Evolutionary conservation across 2,113 vertebrate species (phyloP).

Genomic region (Nothobranchius kuhntae): DNA sequence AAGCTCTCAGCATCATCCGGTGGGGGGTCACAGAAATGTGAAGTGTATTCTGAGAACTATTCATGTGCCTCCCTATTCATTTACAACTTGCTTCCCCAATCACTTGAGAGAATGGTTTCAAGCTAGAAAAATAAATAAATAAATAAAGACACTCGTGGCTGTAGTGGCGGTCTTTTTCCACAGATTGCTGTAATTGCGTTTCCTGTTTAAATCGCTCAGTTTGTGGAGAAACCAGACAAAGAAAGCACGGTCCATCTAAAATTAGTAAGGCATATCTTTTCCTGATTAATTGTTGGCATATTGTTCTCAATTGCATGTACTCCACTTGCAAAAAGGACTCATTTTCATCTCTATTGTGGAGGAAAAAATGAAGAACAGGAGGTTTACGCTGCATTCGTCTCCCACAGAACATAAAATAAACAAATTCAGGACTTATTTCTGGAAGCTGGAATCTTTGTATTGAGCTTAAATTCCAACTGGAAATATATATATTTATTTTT

Average conservation of each 20-base stretch:
- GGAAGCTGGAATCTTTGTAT: conserved; percentile 14
- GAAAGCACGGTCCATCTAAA: conserved; percentile 51
- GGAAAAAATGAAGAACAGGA: conserved; percentile 20
- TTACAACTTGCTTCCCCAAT: conserved; percentile 70
- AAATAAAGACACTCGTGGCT: conserved; percentile 61
- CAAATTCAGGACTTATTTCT: conserved; percentile 20
- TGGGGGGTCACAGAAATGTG: conserved; percentile 58
- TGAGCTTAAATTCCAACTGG: not conserved
- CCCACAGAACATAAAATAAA: conserved; percentile 35
- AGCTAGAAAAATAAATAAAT: conserved; percentile 70
- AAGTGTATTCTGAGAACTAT: conserved; percentile 59
- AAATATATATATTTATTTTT: conserved; percentile 1
- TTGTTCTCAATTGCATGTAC: conserved; percentile 69
- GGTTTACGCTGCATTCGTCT: conserved; percentile 29
- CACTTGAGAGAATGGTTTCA: conserved; percentile 74
- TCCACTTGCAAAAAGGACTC: conserved; percentile 64
- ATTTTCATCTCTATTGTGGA: conserved; percentile 55
- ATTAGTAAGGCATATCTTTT: conserved; percentile 60
- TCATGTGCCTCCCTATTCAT: conserved; percentile 66
- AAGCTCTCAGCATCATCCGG: conserved; percentile 42
- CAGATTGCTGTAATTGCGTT: conserved; percentile 71
- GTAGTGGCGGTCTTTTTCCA: conserved; percentile 63
- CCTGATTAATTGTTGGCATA: conserved; percentile 73
- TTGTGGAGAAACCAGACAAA: conserved; percentile 57
- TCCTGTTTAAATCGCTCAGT: conserved; percentile 68